A percentile compares a stretch with the other conserved stretches of the same genome.
Conservation (phyloP, 2,113 vertebrate species). For the Stegastes partitus region DNA sequence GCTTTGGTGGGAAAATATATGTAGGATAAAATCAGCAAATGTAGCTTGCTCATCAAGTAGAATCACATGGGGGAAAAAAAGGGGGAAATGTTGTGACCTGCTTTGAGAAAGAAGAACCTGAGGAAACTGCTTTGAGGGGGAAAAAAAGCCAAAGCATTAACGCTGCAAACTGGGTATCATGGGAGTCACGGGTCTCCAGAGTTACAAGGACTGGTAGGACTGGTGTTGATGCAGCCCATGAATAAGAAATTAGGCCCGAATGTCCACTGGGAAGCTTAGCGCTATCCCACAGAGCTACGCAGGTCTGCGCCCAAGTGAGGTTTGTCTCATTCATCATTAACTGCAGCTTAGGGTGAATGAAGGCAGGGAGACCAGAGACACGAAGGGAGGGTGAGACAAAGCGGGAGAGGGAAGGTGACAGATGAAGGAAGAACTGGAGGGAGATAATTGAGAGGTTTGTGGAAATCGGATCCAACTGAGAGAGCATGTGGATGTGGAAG, state of each 20-base stretch:
- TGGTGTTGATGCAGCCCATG: slow-evolving; percentile 57
- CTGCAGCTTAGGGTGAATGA: slow-evolving; percentile 69
- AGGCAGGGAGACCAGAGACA: slow-evolving; percentile 33
- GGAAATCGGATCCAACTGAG: slow-evolving; percentile 46
- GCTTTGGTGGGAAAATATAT: slow-evolving; percentile 9
- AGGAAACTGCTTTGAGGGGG: not conserved
- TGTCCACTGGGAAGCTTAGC: slow-evolving; percentile 43
- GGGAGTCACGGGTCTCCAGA: slow-evolving; percentile 45
- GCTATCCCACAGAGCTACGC: slow-evolving; percentile 50
- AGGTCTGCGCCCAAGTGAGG: slow-evolving; percentile 48
- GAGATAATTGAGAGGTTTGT: slow-evolving; percentile 52
- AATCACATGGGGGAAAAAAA: slow-evolving; percentile 16
- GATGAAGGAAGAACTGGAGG: slow-evolving; percentile 46
- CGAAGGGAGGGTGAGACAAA: too few species aligned
- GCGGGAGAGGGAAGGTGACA: slow-evolving; percentile 40
- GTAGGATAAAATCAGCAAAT: slow-evolving; percentile 14
- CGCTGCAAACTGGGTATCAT: slow-evolving; percentile 34
- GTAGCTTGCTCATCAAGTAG: not conserved
- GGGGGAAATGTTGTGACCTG: slow-evolving; percentile 25
- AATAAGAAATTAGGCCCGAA: slow-evolving; percentile 68
- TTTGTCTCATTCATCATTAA: slow-evolving; percentile 76
- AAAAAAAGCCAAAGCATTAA: slow-evolving; percentile 7
- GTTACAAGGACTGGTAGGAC: slow-evolving; percentile 12
- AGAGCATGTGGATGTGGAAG: slow-evolving; percentile 12
- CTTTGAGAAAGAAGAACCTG: slow-evolving; percentile 15